phyloP scores from a whole-genome alignment of 23 tunicate species.

The Trididemnum clinides region DNA sequence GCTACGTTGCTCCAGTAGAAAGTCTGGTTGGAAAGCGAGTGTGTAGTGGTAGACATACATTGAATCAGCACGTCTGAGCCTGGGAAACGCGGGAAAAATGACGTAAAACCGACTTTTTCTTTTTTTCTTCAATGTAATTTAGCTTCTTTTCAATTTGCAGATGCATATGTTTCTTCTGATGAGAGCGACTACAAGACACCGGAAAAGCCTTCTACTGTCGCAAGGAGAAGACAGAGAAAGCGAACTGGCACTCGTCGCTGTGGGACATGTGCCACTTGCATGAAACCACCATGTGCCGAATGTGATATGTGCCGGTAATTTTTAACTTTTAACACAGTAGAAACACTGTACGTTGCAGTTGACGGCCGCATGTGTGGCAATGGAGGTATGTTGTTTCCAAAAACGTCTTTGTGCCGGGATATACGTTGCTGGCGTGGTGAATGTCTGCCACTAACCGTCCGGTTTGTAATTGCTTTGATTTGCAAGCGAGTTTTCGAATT shows the following conservation, averaged over 20 bases:
- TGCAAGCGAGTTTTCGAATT: no score
- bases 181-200: not conserved
- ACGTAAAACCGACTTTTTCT: not conserved
- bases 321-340: no score
- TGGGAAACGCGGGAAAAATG: no score
- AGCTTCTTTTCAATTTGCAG: not conserved
- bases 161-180: not conserved
- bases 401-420: not conserved
- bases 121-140: not conserved
- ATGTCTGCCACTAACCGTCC: not conserved
- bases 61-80: no score
- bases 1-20: no score
- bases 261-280: conserved; percentile 54
- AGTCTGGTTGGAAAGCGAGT: no score
- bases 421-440: not conserved
- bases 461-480: no score
- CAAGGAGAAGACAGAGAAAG: not conserved
- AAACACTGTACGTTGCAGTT: no score
- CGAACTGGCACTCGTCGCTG: conserved; percentile 31
- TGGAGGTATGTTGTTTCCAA: not conserved
- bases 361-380: no score
- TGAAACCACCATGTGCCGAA: conserved; percentile 41
- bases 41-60: no score
- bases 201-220: not conserved
- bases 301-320: conserved; percentile 78